Evolutionary conservation across 2,797 vertebrate genomes (phyloP), one percentile per base, ranked within the genome.

Genomic region (Eidolon dupreanum): DNA sequence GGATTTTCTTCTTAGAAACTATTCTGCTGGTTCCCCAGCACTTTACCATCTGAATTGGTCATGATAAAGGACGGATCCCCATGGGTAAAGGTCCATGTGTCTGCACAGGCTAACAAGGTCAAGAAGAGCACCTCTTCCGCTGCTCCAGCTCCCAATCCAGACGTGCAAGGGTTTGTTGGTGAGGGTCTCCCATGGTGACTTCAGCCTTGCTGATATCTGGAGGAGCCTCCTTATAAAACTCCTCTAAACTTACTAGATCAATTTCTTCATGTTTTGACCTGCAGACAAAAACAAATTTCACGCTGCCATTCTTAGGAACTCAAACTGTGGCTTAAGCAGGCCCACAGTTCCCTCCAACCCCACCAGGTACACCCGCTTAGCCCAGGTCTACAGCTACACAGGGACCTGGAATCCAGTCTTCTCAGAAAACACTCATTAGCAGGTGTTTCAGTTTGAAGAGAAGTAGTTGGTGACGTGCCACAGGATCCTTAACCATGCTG

Each of bases 221-320:
- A 1, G 99, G 99, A 0, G 99, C 99, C 8, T 99, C 99, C 55
- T 98, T 96, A 97, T 99, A 99, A 98, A 99, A 99, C 93, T 99
- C 99, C 13, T 99, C 99, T 96, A 99, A 98, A 92, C 98, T 99
- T 95, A 99, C 99, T 97, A 99, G 98, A 65, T 99, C 99, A 0
- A 99, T 99, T 98, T 99, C 99, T 98, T 99, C 99, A 0, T 99
- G 99, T 94, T 99, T 99, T 10, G 99, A 99, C 96, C 99, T 99
- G 98, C 0, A 66, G 36, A 20, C 55, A 96, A 70, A 73, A 51
- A 0, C 0, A 65, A 36, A 71, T 3, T 16, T 3, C 1, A 8
- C 68, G 11, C 10, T 79, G 53, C 26, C 20, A 6, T 53, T 70
- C 7, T 43, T 61, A 73, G 86, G 51, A 94, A 55, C 8, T 15